Base-by-base conservation (phyloP, 2,888 invertebrate species). In the Harmothoe impar region DNA sequence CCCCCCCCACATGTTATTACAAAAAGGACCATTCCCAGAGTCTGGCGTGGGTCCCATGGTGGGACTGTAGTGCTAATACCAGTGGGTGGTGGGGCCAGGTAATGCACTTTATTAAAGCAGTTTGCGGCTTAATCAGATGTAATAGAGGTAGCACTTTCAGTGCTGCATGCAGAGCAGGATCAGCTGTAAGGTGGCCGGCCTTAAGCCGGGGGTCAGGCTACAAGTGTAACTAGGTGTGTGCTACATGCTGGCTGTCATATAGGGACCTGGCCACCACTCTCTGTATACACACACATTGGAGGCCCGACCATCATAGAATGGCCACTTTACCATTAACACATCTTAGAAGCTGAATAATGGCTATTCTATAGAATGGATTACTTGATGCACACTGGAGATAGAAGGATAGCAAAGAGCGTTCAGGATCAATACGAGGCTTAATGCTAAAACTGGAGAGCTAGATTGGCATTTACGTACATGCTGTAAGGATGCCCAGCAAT, bases 41-140 rank as follows among this genome's bases (percentile, higher is more conserved):
- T 52, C 54, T 52, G 54, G 54, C 54, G 17, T 17, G 10, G 54
- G 17, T 10, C 54, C 54, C 17, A 17, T 52, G 17, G 54, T 52
- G 17, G 54, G 54, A 17, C 54, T 52, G 54, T 72, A 72, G n/a
- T n/a, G 10, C 43, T 43, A 43, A 43, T 43, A 10, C 43, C 43
- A 43, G 43, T 43, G 43, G 15, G 29, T 15, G 72, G 25, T 72
- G 15, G 72, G 72, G n/a, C 5, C 15, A 29, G 25, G 72, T 72
- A 72, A 25, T 72, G 72, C 31, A 72, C 72, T 72, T 72, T 72
- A 72, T 72, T 72, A 72, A 62, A 72, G 72, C 72, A 72, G 72
- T 72, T 72, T 72, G 72, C 72, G 72, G 72, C 72, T 72, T 72
- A 72, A 72, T 72, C 72, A 29, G 72, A 1, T 72, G 15, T 72